Base-by-base conservation (phyloP, 2,888 invertebrate species). In the Callosobruchus maculatus region DNA sequence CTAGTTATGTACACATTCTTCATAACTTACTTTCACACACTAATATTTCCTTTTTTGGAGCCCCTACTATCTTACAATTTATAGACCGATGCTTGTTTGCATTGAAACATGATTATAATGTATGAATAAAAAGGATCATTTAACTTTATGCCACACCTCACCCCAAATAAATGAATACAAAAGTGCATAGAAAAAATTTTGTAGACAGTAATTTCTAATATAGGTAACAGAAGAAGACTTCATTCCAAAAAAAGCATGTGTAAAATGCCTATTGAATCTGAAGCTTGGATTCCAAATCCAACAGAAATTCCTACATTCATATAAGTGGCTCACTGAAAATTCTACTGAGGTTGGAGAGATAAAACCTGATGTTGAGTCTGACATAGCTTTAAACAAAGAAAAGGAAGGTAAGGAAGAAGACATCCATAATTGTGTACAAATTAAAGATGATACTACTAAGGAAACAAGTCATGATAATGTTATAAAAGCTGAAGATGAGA, bases 201-300 rank as follows among this genome's bases (percentile, higher is more conserved):
- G 30, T 30, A 30, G 9, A 30, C 30, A 30, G 3, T n/a, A n/a
- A n/a, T 49, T 49, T 49, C 13, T 3, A 18, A 49, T 18, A 49
- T 49, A 49, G 49, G 49, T 49, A 13, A 49, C 49, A 7, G 18
- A 49, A 49, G 49, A 49, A 49, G 49, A 49, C 1, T 1, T 18
- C 1, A 7, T 49, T 49, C 49, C 78, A 69, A 79, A 80, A 67
- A 77, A 75, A 13, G 75, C 79, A 18, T 83, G 83, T 73, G 74
- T 78, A 21, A 81, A 81, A 76, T 83, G 83, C 76, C 78, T 80
- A 76, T 67, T 81, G 26, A 80, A 81, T 73, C 74, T 83, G 72
- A 81, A 81, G 76, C 77, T 78, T 21, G 82, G 82, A 20, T 81
- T 80, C 70, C 75, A 74, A 68, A 81, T 82, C 22, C 82, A 82